Evolutionary conservation across 2,113 vertebrate species (phyloP), one percentile per base, ranked within the genome.

Genomic region (Takifugu flavidus): DNA sequence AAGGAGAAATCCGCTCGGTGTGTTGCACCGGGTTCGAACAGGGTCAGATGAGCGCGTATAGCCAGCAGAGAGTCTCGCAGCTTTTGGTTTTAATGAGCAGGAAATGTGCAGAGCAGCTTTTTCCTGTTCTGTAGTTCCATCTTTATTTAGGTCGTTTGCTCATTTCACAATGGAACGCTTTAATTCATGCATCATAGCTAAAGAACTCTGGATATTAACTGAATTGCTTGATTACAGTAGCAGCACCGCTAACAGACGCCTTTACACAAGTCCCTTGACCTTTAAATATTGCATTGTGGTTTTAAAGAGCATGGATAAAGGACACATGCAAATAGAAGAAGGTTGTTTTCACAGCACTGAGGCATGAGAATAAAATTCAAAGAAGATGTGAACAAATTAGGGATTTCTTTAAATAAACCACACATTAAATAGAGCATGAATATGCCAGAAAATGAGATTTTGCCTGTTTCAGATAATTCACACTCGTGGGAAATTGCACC

Each of bases 1-100:
- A 39, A 39, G 66, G 57, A 64, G 72, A 80, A 79, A 15, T 71
- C 57, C 62, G n/a, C 58, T 2, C 13, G 13, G 49, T 56, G 44
- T 13, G 56, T 59, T 50, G 20, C 4, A 2, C 27, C 29, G 25
- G 51, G 57, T 73, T 74, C 39, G 39, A 55, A 57, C 45, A 47
- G 52, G 59, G 62, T 70, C 49, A 53, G 58, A 72, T 63, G 8
- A 54, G 57, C 57, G 20, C 27, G 39, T 61, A 70, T 49, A 53
- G 47, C 27, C 29, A 29, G 5, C 14, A 59, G 15, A 53, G 47
- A 52, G 45, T 5, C 31, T 47, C 53, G 15, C 60, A 12, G 59
- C 31, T n/a, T 62, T 60, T 0, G 13, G 49, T 62, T 72, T 69
- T 56, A 49, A 49, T 49, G 47, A 49, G 47, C 47, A n/a, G 15